Base-by-base conservation (phyloP, 2,113 vertebrate genomes). In the Brachirus orientalis region DNA sequence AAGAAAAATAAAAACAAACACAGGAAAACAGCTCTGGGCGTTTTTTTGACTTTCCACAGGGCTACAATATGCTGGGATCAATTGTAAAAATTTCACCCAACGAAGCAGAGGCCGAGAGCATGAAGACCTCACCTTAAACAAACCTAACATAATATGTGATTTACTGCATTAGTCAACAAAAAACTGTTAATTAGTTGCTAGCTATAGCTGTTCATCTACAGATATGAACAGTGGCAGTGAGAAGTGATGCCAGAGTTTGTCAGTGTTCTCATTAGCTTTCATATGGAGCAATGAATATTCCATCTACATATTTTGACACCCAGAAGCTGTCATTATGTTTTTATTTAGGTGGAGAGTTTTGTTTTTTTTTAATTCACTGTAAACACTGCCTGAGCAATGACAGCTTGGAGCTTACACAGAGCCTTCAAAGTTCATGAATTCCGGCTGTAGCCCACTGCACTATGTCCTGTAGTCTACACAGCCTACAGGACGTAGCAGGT, bases 1-100 rank as follows among this genome's bases (percentile, higher is more conserved):
- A 58, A 58, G 36, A 72, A 60, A 69, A 72, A 82, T 56, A 61
- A 60, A 60, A 79, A 86, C 75, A 90, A 89, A 89, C 65, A 74
- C 53, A 47, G 87, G 89, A 91, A 28, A 88, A 60, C 14, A 11
- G 60, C 67, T 47, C 19, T 10, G 80, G 82, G 82, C 54, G 52
- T 63, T 46, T 78, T 70, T 16, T 17, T 45, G 3, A 11, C 10
- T 45, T 14, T 54, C 51, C 28, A 59, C 40, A 19, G 52, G 37
- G 43, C 50, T 51, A 71, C 71, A 80, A 52, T 20, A 19, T 28
- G 28, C 36, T 57, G 10, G 52, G 46, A 37, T 45, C 11, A 10
- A 12, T 62, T 47, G 1, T 14, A 38, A 55, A 18, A 38, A 35
- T 3, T 41, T 18, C 1, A 46, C 36, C 6, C 10, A 5, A 22